phyloP scores from a whole-genome alignment of 2,797 vertebrate species.

The Artibeus lituratus region DNA sequence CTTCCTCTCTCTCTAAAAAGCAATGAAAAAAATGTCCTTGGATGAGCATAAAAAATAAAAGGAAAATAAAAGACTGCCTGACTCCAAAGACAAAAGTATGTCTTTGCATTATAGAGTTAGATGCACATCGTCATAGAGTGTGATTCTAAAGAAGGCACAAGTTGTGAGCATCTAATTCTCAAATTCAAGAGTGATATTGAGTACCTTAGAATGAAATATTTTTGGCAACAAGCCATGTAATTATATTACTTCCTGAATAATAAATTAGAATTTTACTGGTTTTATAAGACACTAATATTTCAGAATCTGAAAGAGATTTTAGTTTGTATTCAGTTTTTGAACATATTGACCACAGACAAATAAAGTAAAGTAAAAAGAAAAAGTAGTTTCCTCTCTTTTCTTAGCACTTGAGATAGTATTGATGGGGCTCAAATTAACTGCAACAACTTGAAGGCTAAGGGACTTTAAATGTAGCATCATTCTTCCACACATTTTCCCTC shows the following conservation, averaged over 20 bases:
- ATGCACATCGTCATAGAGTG: background rate
- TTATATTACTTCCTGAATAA: background rate
- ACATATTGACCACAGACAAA: background rate
- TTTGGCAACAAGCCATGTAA: background rate
- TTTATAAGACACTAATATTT: background rate
- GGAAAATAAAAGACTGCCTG: background rate
- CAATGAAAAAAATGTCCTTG: background rate
- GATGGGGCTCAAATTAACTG: background rate
- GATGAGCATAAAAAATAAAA: background rate
- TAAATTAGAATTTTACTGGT: background rate
- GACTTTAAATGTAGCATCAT: background rate
- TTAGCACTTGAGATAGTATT: background rate
- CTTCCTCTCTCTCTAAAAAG: background rate
- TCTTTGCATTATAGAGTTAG: background rate
- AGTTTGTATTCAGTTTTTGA: conserved; percentile 1
- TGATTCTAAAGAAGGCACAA: background rate
- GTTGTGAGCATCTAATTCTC: background rate
- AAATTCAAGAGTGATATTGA: background rate
- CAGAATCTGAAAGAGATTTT: background rate
- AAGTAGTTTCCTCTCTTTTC: background rate
- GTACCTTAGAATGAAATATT: background rate
- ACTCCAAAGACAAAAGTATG: background rate
- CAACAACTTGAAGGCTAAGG: conserved; percentile 6
- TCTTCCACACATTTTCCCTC: conserved; percentile 21
- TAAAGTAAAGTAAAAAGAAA: background rate